Conservation (phyloP, 2,113 vertebrate genomes). For the Oreochromis niloticus region DNA sequence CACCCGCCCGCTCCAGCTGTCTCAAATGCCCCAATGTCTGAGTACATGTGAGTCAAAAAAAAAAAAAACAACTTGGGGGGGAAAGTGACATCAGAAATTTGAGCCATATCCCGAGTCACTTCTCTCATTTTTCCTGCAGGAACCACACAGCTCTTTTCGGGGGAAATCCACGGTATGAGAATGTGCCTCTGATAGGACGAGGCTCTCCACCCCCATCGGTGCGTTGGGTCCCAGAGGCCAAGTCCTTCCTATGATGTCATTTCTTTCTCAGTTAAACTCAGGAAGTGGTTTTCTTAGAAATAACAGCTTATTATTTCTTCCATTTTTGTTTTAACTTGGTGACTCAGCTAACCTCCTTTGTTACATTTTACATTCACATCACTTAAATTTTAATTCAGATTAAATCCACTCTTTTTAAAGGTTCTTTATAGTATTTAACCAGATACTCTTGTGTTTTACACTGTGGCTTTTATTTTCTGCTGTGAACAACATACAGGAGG, state of each 20-base stretch:
- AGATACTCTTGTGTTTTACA: not conserved
- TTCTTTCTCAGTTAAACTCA: not conserved
- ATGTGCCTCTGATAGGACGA: slow-evolving; percentile 91
- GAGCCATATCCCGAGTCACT: not conserved
- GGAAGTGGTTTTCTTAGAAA: not conserved
- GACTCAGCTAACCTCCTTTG: not conserved
- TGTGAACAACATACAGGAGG: not conserved
- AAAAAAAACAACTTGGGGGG: accelerated
- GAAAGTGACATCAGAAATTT: not conserved
- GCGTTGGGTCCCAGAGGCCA: slow-evolving; percentile 62
- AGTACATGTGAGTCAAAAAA: slow-evolving; percentile 84
- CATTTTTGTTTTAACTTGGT: not conserved
- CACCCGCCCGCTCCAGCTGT: slow-evolving; percentile 78
- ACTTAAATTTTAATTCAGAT: not conserved
- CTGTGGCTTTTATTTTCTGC: not conserved
- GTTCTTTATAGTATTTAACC: not conserved
- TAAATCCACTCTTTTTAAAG: not conserved
- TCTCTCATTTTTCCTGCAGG: slow-evolving; percentile 62
- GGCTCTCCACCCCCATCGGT: slow-evolving; percentile 96
- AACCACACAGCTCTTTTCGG: slow-evolving; percentile 89
- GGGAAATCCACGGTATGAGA: slow-evolving; percentile 91
- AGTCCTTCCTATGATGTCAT: slow-evolving; percentile 44
- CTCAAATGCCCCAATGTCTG: slow-evolving; percentile 83
- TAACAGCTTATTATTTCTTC: not conserved
- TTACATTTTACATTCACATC: not conserved